Base-by-base conservation (phyloP, 2,113 vertebrate species). In the Misgurnus anguillicaudatus region DNA sequence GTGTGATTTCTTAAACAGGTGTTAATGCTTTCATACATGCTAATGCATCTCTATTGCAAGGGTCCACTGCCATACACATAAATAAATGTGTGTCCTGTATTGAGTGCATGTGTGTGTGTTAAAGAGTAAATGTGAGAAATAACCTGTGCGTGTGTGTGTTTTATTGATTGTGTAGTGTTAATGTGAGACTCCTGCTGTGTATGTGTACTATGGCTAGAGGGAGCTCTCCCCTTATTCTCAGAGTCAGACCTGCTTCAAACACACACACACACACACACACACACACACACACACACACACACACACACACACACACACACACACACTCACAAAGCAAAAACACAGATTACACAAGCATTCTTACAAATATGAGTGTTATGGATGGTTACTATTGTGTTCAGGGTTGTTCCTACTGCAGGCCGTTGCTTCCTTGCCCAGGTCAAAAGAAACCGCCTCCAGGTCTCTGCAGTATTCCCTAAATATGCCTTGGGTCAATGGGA, bases 171-270 rank as follows among this genome's bases (percentile, higher is more conserved):
- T 69, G 58, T 41, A 63, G 78, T 57, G 74, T 80, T 74, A 80
- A 81, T 86, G 85, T 84, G 73, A 80, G 42, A 57, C 69, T 51
- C 67, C 58, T 91, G 91, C 86, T 87, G 81, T 92, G 89, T 58
- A 88, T 79, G 24, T 41, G 67, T 14, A 77, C 57, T 19, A 75
- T 85, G 85, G 91, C 90, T 92, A 93, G 91, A 92, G 91, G 92
- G 91, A 90, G 92, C 92, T 87, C 89, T 90, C 71, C 79, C 86
- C 85, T 87, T 80, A 86, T 86, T 83, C 80, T 81, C 77, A 68
- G 38, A 76, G 64, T 41, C 60, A 42, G 19, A 51, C 51, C 24
- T n/a, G 31, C 51, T 55, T 11, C 67, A 64, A 4, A 47, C 58
- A 69, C 42, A 42, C 48, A 77, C 19, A 70, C 64, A 1, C 1